Percentiles rank a stretch among this genome's conserved stretches.
These are phyloP conservation scores for Caranx melampygus DNA, from an alignment of 2,113 vertebrate genomes.

Conservation along the genomic window DNA sequence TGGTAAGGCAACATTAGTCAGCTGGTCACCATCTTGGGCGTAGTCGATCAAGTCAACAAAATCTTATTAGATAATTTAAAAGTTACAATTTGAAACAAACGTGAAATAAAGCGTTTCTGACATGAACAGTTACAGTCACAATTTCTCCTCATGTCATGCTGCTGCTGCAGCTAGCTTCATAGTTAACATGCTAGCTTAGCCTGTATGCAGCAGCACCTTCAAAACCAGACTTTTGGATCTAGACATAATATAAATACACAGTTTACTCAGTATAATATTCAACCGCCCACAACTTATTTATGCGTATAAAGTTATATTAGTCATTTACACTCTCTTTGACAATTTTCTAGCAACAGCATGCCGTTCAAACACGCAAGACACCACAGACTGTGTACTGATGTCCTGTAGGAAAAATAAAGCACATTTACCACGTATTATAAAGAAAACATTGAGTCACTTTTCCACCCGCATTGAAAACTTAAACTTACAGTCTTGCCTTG, in stretches of 20 bases:
- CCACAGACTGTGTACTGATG: background rate
- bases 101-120: fast-evolving
- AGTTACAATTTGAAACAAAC: too few species aligned
- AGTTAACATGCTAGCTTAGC: constrained; percentile 57
- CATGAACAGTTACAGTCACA: background rate
- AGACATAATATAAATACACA: fast-evolving
- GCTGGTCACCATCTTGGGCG: too few species aligned
- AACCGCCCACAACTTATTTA: background rate
- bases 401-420: background rate
- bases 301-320: background rate
- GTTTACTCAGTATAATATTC: background rate
- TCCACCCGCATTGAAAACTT: background rate
- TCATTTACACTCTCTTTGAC: background rate
- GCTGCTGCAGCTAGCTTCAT: constrained; percentile 18
- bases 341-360: constrained; percentile 13
- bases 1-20: background rate
- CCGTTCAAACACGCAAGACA: background rate
- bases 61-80: background rate
- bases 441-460: fast-evolving
- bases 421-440: background rate
- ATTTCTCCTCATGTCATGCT: background rate
- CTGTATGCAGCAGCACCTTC: background rate
- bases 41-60: background rate
- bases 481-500: constrained; percentile 52
- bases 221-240: background rate